Evolutionary conservation across 2,797 vertebrate genomes (phyloP), one percentile per base, ranked within the genome.

Genomic region (Anabacerthia variegaticeps): DNA sequence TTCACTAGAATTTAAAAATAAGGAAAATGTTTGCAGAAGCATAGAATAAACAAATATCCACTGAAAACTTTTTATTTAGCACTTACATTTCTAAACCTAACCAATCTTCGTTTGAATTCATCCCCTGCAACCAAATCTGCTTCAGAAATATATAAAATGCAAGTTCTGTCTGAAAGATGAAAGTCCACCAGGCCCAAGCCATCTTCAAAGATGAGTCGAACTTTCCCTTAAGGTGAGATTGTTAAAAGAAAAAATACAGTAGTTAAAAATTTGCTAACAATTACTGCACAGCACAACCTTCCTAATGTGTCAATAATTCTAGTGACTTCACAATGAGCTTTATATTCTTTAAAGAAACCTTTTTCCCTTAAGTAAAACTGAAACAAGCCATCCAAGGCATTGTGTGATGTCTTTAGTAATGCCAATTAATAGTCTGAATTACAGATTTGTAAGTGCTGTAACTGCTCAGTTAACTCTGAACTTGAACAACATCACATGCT

Each of bases 51-150:
- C 21, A 80, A 67, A 48, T 11, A 51, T 1, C 17, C 69, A 24
- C 4, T 48, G 24, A 63, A 90, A 88, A 19, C 18, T 32, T 54
- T 52, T 80, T 72, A 39, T 12, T 18, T 23, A 17, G 28, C 44
- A 98, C 98, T 98, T 98, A 99, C 99, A 81, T 99, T 99, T 97
- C 99, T 98, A 95, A 98, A 98, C 21, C 96, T 98, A 91, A 98
- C 99, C 95, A 99, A 96, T 93, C 98, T 99, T 95, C 98, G 98
- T 96, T 98, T 99, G 97, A 98, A 99, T 95, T 94, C 9, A 82
- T 96, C 98, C 66, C 98, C 99, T 27, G 98, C 98, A 55, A 99
- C 97, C 93, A 99, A 48, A 93, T 99, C 99, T 9, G 98, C 97
- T 97, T 99, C 99, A 0, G 99, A 99, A 92, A 99, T 71, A 71